Percentiles rank a stretch among this genome's conserved stretches.
Conservation (phyloP, 2,888 invertebrate species). For the Spisula solida region DNA sequence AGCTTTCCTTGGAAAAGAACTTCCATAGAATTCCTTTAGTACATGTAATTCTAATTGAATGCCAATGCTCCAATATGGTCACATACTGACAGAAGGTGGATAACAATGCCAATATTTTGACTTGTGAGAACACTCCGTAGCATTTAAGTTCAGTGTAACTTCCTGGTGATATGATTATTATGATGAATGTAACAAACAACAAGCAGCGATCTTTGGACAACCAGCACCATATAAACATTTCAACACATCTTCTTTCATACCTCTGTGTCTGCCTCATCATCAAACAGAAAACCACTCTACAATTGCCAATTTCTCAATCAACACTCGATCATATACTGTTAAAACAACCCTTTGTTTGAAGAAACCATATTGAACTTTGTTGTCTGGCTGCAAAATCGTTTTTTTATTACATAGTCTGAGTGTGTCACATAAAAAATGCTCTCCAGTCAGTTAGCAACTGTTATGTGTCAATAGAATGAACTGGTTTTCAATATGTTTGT, state of each 20-base stretch:
- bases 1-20: too few relatives aligned
- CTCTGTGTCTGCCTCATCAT: constrained; percentile 1
- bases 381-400: neutral
- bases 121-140: neutral
- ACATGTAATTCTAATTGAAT: too few relatives aligned
- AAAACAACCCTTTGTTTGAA: neutral
- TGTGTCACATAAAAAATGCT: neutral
- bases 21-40: too few relatives aligned
- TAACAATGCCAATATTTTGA: neutral
- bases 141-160: neutral
- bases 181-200: neutral
- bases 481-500: neutral
- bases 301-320: neutral
- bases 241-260: neutral
- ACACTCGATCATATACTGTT: neutral
- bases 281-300: neutral
- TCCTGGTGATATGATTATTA: neutral
- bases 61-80: too few relatives aligned
- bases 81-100: too few relatives aligned
- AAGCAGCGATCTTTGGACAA: neutral
- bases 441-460: neutral
- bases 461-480: neutral
- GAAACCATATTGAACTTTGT: constrained; percentile 16
- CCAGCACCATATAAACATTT: neutral
- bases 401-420: neutral